phyloP scores from a whole-genome alignment of 30 jellyfish, hydroid and myxozoan genomes.

The Cassiopea andromeda region DNA sequence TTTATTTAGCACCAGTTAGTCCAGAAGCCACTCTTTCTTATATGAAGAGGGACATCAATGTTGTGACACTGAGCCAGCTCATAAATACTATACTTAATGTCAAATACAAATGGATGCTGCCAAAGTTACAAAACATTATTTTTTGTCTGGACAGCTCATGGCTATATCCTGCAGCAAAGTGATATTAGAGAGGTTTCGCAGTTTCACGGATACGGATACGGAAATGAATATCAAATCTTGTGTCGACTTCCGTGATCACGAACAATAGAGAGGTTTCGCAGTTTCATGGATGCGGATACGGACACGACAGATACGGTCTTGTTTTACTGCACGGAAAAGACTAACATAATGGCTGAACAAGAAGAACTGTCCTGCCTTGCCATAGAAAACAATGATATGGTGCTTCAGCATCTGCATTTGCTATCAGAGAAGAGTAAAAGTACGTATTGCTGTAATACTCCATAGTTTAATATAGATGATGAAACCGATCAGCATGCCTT shows the following conservation, averaged over 20 bases:
- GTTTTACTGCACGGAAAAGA: background rate
- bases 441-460: background rate
- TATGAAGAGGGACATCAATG: too few relatives aligned
- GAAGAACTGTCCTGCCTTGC: background rate
- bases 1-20: too few relatives aligned
- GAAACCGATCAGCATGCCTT: conserved; percentile 7
- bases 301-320: background rate
- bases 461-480: background rate
- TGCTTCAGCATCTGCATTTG: background rate
- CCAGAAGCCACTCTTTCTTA: too few relatives aligned
- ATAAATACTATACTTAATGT: too few relatives aligned
- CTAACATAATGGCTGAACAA: background rate
- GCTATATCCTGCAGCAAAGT: too few relatives aligned
- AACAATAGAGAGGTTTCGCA: background rate
- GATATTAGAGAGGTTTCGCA: conserved; percentile 11
- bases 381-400: background rate
- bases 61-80: too few relatives aligned
- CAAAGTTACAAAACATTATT: too few relatives aligned
- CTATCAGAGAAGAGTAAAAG: conserved; percentile 3
- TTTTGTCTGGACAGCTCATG: too few relatives aligned
- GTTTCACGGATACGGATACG: background rate
- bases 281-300: background rate
- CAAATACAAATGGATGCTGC: too few relatives aligned
- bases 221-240: background rate
- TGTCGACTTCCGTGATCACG: background rate